Conservation (phyloP, 2,113 vertebrate species). For the Oreochromis tanganicae region DNA sequence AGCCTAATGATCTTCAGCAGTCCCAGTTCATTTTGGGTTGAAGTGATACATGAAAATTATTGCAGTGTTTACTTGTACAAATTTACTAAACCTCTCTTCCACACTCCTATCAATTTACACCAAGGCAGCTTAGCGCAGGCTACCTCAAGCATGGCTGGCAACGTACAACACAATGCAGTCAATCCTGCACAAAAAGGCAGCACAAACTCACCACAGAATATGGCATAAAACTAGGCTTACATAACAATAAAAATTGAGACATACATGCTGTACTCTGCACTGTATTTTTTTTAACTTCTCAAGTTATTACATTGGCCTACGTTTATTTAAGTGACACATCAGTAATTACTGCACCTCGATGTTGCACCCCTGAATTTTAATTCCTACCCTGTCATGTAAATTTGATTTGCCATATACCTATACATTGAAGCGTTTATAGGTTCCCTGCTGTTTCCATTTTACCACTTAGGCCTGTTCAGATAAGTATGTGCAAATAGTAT, state of each 20-base stretch:
- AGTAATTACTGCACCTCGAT: not conserved
- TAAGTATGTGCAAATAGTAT: not conserved
- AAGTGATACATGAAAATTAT: constrained; percentile 54
- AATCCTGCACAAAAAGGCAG: constrained; percentile 28
- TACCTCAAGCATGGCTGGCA: constrained; percentile 38
- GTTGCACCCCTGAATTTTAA: not conserved
- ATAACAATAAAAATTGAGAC: not conserved
- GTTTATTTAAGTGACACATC: not conserved
- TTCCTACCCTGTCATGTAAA: not conserved
- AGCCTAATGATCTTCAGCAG: constrained; percentile 46
- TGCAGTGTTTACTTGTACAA: constrained; percentile 46
- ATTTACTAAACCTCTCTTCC: constrained; percentile 39
- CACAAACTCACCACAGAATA: not conserved
- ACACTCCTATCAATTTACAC: constrained; percentile 43
- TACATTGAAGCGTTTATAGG: not conserved
- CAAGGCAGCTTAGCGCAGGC: constrained; percentile 23
- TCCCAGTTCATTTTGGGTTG: constrained; percentile 47
- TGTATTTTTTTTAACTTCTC: accelerated
- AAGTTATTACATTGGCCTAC: not conserved
- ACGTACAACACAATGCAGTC: constrained; percentile 35
- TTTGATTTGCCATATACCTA: not conserved
- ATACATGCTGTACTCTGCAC: not conserved
- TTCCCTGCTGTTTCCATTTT: not conserved
- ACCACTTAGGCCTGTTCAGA: not conserved
- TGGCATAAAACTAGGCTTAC: not conserved